These are phyloP conservation scores for Campaea margaritaria DNA, from an alignment of 2,888 invertebrate species.

Conservation along the genomic window DNA sequence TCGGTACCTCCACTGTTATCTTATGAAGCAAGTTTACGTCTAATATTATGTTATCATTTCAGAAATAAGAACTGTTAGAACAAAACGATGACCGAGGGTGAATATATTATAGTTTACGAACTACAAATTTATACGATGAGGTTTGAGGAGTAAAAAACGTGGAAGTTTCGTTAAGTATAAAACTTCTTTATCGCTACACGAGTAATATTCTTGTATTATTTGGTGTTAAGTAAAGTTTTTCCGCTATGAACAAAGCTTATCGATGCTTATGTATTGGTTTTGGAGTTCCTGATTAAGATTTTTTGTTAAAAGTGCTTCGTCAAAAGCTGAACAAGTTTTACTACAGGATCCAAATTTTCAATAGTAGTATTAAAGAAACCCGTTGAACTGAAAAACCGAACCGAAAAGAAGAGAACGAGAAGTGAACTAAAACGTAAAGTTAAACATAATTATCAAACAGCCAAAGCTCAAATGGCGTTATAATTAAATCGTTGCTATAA, in stretches of 20 bases:
- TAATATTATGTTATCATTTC: conserved; percentile 76
- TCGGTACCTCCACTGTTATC: conserved; percentile 81
- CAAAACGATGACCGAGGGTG: conserved; percentile 53
- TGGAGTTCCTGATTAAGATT: too few species aligned
- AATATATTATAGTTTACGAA: conserved; percentile 57
- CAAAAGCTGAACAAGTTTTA: too few species aligned
- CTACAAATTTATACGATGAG: conserved; percentile 45
- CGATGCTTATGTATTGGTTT: too few species aligned
- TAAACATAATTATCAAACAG: background rate
- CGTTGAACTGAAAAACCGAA: too few species aligned
- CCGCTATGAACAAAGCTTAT: background rate
- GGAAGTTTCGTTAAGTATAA: conserved; percentile 7
- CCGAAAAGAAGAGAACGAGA: too few species aligned
- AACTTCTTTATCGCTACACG: conserved; percentile 10
- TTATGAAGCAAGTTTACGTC: conserved; percentile 78
- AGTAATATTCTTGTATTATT: conserved; percentile 1
- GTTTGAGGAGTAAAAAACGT: conserved; percentile 9
- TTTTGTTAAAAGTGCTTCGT: too few species aligned
- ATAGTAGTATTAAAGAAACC: too few species aligned
- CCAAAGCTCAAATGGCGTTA: conserved; percentile 1
- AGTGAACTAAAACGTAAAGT: too few species aligned
- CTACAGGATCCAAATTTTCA: too few species aligned
- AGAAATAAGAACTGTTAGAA: conserved; percentile 49
- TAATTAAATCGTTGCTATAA: conserved; percentile 27
- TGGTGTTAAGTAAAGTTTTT: background rate